These are phyloP conservation scores for Serranus cabrilla DNA, from an alignment of 2,797 vertebrate genomes.

Conservation along the genomic window DNA sequence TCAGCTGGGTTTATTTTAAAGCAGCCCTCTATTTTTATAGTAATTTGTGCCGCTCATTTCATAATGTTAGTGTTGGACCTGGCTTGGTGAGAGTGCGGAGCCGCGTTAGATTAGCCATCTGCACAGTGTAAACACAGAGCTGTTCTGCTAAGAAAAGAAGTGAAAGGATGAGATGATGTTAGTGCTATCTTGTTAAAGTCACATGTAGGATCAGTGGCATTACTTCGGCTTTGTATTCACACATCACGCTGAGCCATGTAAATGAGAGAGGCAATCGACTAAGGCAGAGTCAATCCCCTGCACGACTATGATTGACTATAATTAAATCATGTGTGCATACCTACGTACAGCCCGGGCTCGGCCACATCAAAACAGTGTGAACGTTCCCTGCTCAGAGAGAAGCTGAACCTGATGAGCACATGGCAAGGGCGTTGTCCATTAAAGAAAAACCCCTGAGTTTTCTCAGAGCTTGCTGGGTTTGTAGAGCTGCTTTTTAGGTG, in stretches of 20 bases:
- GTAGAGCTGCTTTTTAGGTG: slow-evolving; percentile 84
- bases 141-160: slow-evolving; percentile 76
- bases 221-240: slow-evolving; percentile 34
- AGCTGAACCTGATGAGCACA: slow-evolving; percentile 74
- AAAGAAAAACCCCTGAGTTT: slow-evolving; percentile 77
- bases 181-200: slow-evolving; percentile 68
- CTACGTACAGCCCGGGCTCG: slow-evolving; percentile 11
- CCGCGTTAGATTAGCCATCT: slow-evolving; percentile 85
- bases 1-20: slow-evolving; percentile 91
- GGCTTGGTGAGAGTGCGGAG: slow-evolving; percentile 81
- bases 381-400: slow-evolving; percentile 47
- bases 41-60: slow-evolving; percentile 88
- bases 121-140: slow-evolving; percentile 85
- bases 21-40: slow-evolving; percentile 87
- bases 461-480: slow-evolving; percentile 81
- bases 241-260: slow-evolving; percentile 17
- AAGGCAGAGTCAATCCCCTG: slow-evolving; percentile 25
- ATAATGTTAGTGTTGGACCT: slow-evolving; percentile 90
- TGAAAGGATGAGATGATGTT: slow-evolving; percentile 72
- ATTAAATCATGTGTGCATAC: slow-evolving; percentile 55
- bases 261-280: slow-evolving; percentile 40
- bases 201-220: slow-evolving; percentile 27
- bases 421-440: slow-evolving; percentile 81
- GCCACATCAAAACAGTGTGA: slow-evolving; percentile 64
- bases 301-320: slow-evolving; percentile 30